These are phyloP conservation scores for Fragum fragum DNA, from an alignment of 2,888 invertebrate species.

Conservation along the genomic window DNA sequence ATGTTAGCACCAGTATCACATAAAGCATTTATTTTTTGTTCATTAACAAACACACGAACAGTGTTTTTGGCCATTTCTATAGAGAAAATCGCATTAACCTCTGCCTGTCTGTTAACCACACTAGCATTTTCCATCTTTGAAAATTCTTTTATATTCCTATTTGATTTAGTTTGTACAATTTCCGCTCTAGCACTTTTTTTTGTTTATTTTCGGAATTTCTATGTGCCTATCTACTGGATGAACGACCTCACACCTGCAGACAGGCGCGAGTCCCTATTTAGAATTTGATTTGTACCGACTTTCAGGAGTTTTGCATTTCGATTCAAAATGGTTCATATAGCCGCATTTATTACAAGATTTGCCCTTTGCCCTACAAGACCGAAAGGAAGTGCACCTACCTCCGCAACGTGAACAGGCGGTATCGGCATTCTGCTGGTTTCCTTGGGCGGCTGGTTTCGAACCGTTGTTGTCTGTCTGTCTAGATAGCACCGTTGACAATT, in stretches of 20 bases:
- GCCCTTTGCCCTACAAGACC: conserved; percentile 27
- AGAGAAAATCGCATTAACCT: no score
- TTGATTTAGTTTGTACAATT: no score
- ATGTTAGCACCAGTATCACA: background rate
- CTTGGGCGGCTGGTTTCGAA: background rate
- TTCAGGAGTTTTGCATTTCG: background rate
- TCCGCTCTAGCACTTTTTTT: no score
- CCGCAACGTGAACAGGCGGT: conserved; percentile 21
- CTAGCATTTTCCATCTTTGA: background rate
- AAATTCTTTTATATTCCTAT: background rate
- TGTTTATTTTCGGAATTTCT: no score
- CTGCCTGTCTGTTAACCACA: no score
- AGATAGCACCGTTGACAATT: no score
- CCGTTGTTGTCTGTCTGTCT: background rate
- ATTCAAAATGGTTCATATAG: conserved; percentile 14
- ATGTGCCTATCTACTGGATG: no score
- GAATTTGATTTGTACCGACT: no score
- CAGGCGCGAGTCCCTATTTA: background rate
- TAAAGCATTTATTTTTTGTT: background rate
- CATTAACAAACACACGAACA: conserved; percentile 13
- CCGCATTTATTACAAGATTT: conserved; percentile 17
- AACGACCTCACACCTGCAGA: no score
- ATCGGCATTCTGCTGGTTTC: background rate
- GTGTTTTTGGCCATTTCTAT: background rate
- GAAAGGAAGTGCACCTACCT: conserved; percentile 29